Evolutionary conservation across 2,888 invertebrate species (phyloP).

Genomic region (Thymelicus lineola): DNA sequence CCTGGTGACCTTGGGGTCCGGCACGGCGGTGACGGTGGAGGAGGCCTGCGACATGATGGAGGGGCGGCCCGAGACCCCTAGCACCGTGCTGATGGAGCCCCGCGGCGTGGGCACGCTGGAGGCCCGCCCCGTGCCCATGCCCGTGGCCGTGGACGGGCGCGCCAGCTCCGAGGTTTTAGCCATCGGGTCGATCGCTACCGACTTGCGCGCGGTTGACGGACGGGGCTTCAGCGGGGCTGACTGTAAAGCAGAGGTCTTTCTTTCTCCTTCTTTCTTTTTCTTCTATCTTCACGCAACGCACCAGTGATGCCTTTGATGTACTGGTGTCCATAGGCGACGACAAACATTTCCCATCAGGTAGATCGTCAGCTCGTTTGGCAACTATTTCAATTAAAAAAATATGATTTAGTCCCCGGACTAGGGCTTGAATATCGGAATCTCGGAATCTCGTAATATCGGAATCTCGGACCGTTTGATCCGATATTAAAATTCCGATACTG

Average conservation of each 20-base stretch:
- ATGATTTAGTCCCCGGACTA: too few relatives aligned
- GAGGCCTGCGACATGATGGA: constrained; percentile 38
- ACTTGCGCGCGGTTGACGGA: constrained; percentile 70
- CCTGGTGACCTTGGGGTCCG: constrained; percentile 47
- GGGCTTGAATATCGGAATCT: too few relatives aligned
- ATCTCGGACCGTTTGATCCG: too few relatives aligned
- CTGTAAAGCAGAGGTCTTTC: constrained; percentile 7
- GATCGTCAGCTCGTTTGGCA: too few relatives aligned
- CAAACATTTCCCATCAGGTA: too few relatives aligned
- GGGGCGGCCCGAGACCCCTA: constrained; percentile 4
- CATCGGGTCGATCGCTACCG: constrained; percentile 49
- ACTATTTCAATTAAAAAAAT: too few relatives aligned
- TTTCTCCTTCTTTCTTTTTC: too few relatives aligned
- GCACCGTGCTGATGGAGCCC: constrained; percentile 14
- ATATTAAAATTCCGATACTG: too few relatives aligned
- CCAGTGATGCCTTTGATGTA: too few relatives aligned
- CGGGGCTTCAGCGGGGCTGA: constrained; percentile 58
- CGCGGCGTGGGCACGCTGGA: not conserved
- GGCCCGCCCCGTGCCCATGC: not conserved
- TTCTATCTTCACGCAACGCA: too few relatives aligned
- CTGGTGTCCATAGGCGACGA: too few relatives aligned
- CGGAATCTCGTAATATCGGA: too few relatives aligned
- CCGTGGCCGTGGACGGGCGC: constrained; percentile 1
- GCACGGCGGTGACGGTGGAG: constrained; percentile 18
- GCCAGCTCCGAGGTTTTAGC: constrained; percentile 31